Evolutionary conservation across 2,888 invertebrate genomes (phyloP).

Genomic region (Lasioglossum morio): DNA sequence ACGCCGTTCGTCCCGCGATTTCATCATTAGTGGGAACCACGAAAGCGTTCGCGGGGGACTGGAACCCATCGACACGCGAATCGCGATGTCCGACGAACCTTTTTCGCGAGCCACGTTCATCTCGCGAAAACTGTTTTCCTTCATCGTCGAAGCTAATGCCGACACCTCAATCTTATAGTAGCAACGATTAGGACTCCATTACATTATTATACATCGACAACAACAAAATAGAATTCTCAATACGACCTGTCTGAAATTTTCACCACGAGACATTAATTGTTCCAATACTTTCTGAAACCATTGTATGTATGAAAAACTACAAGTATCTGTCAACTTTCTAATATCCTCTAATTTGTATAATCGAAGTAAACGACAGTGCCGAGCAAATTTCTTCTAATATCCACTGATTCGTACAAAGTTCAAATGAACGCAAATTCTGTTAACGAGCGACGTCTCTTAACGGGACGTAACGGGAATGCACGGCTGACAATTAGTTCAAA

Average conservation of each 20-base stretch:
- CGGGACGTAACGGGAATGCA: neutral
- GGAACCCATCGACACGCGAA: conserved; percentile 18
- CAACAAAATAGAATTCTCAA: neutral
- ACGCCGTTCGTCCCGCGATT: conserved; percentile 47
- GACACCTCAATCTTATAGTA: neutral
- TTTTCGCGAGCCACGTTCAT: neutral
- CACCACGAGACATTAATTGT: neutral
- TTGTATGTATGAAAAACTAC: neutral
- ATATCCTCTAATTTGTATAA: neutral
- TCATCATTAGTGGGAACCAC: conserved; percentile 58
- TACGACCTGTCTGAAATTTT: neutral
- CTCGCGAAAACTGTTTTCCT: neutral
- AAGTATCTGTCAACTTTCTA: neutral
- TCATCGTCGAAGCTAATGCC: neutral
- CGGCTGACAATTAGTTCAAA: neutral
- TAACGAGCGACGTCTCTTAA: neutral
- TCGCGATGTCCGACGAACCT: neutral
- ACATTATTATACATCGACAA: too few species aligned
- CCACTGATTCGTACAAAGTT: neutral
- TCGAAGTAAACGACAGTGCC: neutral
- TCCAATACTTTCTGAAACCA: neutral
- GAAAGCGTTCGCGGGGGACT: conserved; percentile 28
- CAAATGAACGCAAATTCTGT: neutral
- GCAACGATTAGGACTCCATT: too few species aligned
- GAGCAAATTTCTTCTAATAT: neutral